Evolutionary conservation across 2,113 vertebrate species (phyloP), one percentile per base, ranked within the genome.

Genomic region (Labeo rohita): DNA sequence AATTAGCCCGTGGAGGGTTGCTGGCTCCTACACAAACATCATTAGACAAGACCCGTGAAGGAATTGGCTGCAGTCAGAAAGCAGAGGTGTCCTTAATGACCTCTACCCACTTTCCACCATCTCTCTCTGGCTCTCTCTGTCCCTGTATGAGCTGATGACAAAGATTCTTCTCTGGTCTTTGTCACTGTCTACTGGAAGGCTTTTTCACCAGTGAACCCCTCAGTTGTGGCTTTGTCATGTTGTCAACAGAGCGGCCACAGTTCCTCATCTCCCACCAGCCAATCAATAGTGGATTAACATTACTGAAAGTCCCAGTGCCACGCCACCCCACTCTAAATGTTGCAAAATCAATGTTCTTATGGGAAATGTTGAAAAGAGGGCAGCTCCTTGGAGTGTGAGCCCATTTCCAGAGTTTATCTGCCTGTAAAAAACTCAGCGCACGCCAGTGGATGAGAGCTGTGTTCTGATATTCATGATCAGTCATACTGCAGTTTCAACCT

Each of bases 251-350:
- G 56, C 39, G 65, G 78, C 66, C 65, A 74, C 68, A n/a, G 66
- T 74, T 68, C 70, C 75, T 75, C 81, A 74, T 75, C 45, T 68
- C 66, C 47, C 76, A 74, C 84, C 87, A 85, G 87, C 34, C 84
- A 72, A 88, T 88, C 87, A 72, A 88, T 88, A 85, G 63, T 68
- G 73, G 56, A 88, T 88, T 88, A 83, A 88, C 84, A 88, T 88
- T 82, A 83, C 80, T 80, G 80, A 88, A 72, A 73, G 70, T 72
- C 79, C 47, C 80, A 73, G 75, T 77, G 80, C 73, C 81, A 74
- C 18, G 85, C 78, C 80, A 74, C 50, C 28, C 78, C 79, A n/a
- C 84, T 86, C 80, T 52, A 79, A 83, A 78, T 72, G 61, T 77
- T 65, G 85, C 56, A 76, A 83, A 89, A 87, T 86, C 80, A 80